Evolutionary conservation across 2,888 invertebrate genomes (phyloP).

Genomic region (Bombyx huttoni): DNA sequence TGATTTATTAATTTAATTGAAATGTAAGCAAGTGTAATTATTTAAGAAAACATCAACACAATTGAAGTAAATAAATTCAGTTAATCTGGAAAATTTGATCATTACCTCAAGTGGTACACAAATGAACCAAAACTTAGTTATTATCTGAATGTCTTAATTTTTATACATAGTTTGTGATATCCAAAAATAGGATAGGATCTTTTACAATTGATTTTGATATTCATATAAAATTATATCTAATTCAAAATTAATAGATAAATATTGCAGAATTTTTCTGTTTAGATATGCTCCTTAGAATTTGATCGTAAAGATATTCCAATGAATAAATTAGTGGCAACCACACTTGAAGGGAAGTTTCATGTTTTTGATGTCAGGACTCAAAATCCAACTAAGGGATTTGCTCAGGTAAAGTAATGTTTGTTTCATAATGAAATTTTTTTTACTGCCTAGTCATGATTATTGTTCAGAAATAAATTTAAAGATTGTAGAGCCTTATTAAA

Average conservation of each 20-base stretch:
- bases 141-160: too few relatives aligned
- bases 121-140: too few relatives aligned
- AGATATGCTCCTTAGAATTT: slow-evolving; percentile 89
- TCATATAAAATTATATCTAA: not conserved
- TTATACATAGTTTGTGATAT: too few relatives aligned
- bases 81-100: not conserved
- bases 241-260: too few relatives aligned
- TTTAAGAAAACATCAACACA: not conserved
- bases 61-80: too few relatives aligned
- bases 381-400: slow-evolving; percentile 89
- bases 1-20: not conserved
- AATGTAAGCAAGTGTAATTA: not conserved
- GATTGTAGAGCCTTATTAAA: too few relatives aligned
- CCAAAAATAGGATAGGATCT: too few relatives aligned
- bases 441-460: too few relatives aligned
- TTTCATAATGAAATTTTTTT: too few relatives aligned
- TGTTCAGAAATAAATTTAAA: too few relatives aligned
- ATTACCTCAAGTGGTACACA: not conserved
- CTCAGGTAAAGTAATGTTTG: slow-evolving; percentile 54
- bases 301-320: slow-evolving; percentile 94
- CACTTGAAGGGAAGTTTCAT: slow-evolving; percentile 91
- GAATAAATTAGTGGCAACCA: slow-evolving; percentile 94
- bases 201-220: too few relatives aligned
- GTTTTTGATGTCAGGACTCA: slow-evolving; percentile 92
- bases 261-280: slow-evolving; percentile 10